phyloP scores from a whole-genome alignment of 2,113 vertebrate genomes.

The Oryzias woworae region DNA sequence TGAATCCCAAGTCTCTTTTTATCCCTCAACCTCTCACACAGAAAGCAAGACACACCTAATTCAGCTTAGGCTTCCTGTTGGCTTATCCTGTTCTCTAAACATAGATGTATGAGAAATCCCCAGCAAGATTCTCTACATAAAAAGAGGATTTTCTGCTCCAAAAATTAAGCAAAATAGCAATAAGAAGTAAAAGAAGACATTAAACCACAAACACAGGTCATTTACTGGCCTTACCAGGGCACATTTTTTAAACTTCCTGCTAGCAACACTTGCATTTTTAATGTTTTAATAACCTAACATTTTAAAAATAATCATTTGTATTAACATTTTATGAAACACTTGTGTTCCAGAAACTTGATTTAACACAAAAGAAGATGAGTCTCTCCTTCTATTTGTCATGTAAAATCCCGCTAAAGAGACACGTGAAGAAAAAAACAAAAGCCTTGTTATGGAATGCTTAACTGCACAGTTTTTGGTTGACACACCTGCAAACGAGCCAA shows the following conservation, averaged over 20 bases:
- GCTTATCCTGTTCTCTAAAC: conserved; percentile 38
- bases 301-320: no score
- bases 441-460: conserved; percentile 54
- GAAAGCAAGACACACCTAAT: conserved; percentile 24
- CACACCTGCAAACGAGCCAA: conserved; percentile 52
- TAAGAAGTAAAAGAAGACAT: no score
- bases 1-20: conserved; percentile 1
- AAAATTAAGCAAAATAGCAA: not conserved
- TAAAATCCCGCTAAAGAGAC: not conserved
- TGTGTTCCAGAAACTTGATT: conserved; percentile 38
- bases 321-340: no score
- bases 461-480: conserved; percentile 40
- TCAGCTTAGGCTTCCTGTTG: conserved; percentile 31
- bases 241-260: no score
- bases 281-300: no score
- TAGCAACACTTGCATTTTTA: no score
- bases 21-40: not conserved
- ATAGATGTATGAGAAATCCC: conserved; percentile 4
- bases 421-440: conserved; percentile 11
- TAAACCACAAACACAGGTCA: no score
- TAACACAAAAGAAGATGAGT: not conserved
- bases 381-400: conserved; percentile 12
- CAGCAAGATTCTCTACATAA: not conserved
- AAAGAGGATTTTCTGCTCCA: not conserved
- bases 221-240: no score